Conservation (phyloP, 2,113 vertebrate genomes). For the Neopipo cinnamomea region DNA sequence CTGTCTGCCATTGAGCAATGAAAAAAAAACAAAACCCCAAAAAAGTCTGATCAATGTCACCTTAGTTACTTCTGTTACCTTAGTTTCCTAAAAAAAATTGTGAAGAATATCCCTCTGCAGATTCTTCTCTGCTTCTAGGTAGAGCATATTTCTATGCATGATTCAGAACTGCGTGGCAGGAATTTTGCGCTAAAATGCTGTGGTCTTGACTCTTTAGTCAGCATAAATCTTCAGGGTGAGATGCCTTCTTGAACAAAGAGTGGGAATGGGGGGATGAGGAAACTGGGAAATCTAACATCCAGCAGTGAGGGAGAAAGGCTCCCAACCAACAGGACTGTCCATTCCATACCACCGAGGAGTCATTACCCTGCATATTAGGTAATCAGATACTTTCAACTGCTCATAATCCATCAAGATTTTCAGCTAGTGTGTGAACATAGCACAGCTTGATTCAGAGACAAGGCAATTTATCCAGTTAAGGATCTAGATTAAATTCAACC, state of each 20-base stretch:
- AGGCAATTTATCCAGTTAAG: not conserved
- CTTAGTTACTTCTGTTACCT: not conserved
- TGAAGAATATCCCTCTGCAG: not conserved
- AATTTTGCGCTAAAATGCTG: not conserved
- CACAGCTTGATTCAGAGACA: not conserved
- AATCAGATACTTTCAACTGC: not conserved
- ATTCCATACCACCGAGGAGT: not conserved
- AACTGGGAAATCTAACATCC: not conserved
- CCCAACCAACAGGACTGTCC: not conserved
- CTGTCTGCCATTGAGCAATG: not conserved
- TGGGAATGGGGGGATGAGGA: not conserved
- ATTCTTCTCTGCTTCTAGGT: not conserved
- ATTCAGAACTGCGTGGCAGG: not conserved
- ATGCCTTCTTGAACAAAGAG: not conserved
- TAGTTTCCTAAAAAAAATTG: not conserved
- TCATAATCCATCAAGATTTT: not conserved
- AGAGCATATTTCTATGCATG: not conserved
- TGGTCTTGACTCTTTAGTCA: not conserved
- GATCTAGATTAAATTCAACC: not conserved
- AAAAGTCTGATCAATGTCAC: not conserved
- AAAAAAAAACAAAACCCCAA: not conserved
- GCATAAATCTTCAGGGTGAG: not conserved
- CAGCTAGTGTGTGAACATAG: not conserved
- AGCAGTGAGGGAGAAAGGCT: not conserved
- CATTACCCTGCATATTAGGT: accelerated